These are phyloP conservation scores for Siphamia tubifer DNA, from an alignment of 2,113 vertebrate species.

Conservation along the genomic window DNA sequence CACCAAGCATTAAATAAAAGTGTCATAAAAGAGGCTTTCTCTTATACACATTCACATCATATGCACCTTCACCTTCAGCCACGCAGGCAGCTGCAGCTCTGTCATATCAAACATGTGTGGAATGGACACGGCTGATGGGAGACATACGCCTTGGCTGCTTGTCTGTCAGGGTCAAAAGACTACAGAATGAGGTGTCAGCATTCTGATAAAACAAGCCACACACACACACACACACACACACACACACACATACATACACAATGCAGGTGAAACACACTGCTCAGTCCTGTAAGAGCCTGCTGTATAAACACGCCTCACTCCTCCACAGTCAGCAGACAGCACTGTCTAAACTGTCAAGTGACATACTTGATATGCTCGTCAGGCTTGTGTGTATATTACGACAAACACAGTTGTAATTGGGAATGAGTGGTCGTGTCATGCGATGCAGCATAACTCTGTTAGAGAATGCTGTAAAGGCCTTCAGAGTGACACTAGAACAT, in stretches of 20 bases:
- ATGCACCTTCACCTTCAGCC: conserved; percentile 8
- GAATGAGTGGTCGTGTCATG: conserved; percentile 18
- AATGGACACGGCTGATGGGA: conserved; percentile 43
- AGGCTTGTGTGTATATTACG: background rate
- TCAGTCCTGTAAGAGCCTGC: no score
- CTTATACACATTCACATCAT: background rate
- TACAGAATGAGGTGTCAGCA: conserved; percentile 46
- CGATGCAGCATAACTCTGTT: background rate
- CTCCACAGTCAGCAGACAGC: conserved; percentile 9
- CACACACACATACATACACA: background rate
- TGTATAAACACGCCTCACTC: conserved; percentile 28
- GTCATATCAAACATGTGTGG: conserved; percentile 30
- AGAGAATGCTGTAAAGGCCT: conserved; percentile 23
- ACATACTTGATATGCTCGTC: conserved; percentile 28
- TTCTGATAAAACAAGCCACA: conserved; percentile 43
- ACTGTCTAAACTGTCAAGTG: conserved; percentile 19
- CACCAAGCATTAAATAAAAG: background rate
- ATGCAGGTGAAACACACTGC: background rate
- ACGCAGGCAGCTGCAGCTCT: conserved; percentile 19
- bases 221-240: conserved; percentile 13
- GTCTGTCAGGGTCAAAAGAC: conserved; percentile 35
- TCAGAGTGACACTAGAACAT: conserved; percentile 13
- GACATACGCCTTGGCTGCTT: conserved; percentile 46
- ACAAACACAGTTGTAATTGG: conserved; percentile 1
- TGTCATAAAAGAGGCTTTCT: background rate